Base-by-base conservation (phyloP, 2,113 vertebrate species). In the Ageneiosus marmoratus region DNA sequence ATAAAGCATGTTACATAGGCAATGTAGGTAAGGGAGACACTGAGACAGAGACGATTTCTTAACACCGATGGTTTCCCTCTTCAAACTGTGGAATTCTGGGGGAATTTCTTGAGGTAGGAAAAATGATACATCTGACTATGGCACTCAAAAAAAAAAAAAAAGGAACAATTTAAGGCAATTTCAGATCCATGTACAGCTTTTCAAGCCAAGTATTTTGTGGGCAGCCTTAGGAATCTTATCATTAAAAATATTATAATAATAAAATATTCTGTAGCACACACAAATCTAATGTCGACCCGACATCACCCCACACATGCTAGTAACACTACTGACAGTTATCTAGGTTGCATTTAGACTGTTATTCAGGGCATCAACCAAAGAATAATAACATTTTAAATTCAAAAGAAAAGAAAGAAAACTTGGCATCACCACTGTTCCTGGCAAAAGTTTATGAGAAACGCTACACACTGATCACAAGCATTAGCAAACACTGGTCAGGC, bases 71-170 rank as follows among this genome's bases (percentile, higher is more conserved):
- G n/a, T 51, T 32, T 74, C 46, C 46, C 18, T 75, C 50, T 34
- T 75, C 29, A 62, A 37, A 78, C 55, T 60, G 15, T 27, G 29
- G 22, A 76, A 51, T 63, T 58, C 70, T 15, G 18, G 72, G 18
- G 29, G 65, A 32, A 34, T 41, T 34, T 86, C 37, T 79, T 79
- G 86, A 84, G 86, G 86, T 87, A 85, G 82, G 56, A 86, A 29
- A 79, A 55, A 11, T 78, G 58, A 51, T n/a, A 5, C 50, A 83
- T 29, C 24, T 58, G 82, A 77, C 5, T 29, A 70, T 46, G 32
- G 58, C 58, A 78, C 56, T 65, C 58, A 75, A 60, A 48, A n/a
- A n/a, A n/a, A n/a, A n/a, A n/a, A n/a, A n/a, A n/a, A n/a, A 67
- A 77, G n/a, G 27, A 79, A n/a, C 1, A 46, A 65, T 81, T 81